Percentiles rank a stretch among this genome's conserved stretches.
Conservation (phyloP, 2,113 vertebrate species). For the Hydrochoerus hydrochaeris region DNA sequence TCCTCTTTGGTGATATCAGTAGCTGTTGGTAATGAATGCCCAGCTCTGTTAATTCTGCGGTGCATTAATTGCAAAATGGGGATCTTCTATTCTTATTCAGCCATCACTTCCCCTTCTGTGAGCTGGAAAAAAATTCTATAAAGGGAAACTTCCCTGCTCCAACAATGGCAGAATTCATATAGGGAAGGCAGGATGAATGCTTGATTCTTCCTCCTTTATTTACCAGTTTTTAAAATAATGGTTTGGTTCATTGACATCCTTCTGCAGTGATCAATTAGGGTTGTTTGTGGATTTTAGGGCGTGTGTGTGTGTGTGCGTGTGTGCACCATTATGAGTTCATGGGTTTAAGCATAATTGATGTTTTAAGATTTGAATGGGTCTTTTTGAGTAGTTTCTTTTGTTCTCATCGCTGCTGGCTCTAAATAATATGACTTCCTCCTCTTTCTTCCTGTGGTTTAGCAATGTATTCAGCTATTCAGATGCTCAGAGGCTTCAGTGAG, state of each 20-base stretch:
- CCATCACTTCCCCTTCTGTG: constrained; percentile 36
- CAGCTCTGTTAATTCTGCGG: background rate
- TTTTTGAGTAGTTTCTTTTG: constrained; percentile 45
- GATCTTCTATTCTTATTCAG: background rate
- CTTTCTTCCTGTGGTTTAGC: constrained; percentile 8
- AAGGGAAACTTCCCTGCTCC: constrained; percentile 66
- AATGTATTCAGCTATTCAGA: background rate
- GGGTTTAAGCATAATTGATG: constrained; percentile 59
- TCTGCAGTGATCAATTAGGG: constrained; percentile 1
- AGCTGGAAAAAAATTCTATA: constrained; percentile 72
- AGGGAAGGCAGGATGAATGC: constrained; percentile 71
- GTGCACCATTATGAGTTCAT: constrained; percentile 46
- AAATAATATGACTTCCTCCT: constrained; percentile 64
- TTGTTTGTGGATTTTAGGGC: background rate
- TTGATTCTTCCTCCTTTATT: constrained; percentile 58
- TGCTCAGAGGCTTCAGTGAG: background rate
- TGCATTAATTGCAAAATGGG: background rate
- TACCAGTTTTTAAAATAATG: constrained; percentile 59
- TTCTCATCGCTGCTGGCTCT: background rate
- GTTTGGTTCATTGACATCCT: constrained; percentile 56
- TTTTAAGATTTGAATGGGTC: constrained; percentile 61
- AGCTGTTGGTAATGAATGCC: background rate
- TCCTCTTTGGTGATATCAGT: background rate
- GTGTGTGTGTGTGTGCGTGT: background rate
- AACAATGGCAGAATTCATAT: constrained; percentile 76